Conservation (phyloP, 2,113 vertebrate species). For the Dipodomys ordii region DNA sequence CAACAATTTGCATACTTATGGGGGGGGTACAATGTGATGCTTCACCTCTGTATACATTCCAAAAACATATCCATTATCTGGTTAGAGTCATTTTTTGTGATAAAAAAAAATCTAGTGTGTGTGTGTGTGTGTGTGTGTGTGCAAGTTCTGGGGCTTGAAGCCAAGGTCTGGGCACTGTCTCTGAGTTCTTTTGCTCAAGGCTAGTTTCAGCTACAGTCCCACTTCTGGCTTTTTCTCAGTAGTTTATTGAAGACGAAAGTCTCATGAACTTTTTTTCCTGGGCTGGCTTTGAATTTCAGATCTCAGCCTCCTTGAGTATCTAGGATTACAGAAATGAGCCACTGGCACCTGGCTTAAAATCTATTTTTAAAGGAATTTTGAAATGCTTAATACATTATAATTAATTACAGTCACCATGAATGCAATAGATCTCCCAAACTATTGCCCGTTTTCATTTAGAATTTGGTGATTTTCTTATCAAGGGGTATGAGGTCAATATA, state of each 20-base stretch:
- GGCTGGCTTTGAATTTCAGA: too few species aligned
- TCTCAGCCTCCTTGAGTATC: too few species aligned
- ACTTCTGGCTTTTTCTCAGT: too few species aligned
- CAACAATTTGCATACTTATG: background rate
- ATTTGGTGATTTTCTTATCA: conserved; percentile 18
- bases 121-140: too few species aligned
- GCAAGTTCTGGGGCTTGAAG: too few species aligned
- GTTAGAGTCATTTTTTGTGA: background rate
- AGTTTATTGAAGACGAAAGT: too few species aligned
- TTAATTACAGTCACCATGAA: background rate
- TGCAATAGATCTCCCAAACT: background rate
- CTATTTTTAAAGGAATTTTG: background rate
- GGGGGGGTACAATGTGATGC: background rate
- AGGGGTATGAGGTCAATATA: background rate
- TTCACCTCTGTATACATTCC: background rate
- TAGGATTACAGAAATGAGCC: too few species aligned
- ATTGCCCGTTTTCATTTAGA: background rate
- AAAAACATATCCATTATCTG: background rate
- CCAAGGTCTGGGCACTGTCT: too few species aligned
- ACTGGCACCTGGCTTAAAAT: background rate
- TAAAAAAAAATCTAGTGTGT: background rate
- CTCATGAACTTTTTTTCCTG: too few species aligned
- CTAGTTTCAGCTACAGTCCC: too few species aligned
- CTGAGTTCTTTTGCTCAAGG: too few species aligned
- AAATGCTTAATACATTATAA: background rate